These are phyloP conservation scores for Diglossa cyanea DNA, from an alignment of 2,797 vertebrate species.

Conservation along the genomic window DNA sequence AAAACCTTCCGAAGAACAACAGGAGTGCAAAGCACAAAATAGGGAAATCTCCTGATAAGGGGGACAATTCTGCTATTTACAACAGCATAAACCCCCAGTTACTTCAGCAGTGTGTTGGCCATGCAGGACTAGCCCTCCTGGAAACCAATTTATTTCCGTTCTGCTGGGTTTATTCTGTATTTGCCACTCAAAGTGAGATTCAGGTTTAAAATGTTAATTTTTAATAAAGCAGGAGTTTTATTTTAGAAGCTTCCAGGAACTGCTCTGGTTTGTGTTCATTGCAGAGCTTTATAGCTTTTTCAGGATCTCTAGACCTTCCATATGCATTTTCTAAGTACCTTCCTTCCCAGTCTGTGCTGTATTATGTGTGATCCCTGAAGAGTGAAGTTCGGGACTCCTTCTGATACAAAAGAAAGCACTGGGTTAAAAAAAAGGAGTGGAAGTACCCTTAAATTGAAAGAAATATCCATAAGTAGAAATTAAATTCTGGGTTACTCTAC, in stretches of 20 bases:
- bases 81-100: background rate
- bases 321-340: background rate
- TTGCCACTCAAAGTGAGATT: background rate
- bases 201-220: constrained; percentile 5
- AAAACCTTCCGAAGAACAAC: constrained; percentile 27
- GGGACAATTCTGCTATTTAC: background rate
- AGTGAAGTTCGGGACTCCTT: background rate
- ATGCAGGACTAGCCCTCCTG: background rate
- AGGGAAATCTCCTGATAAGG: background rate
- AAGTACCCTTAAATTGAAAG: background rate
- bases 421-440: background rate
- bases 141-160: background rate
- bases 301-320: background rate
- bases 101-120: background rate
- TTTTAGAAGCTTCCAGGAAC: constrained; percentile 17
- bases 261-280: background rate
- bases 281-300: constrained; percentile 8
- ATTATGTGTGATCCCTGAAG: background rate
- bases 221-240: background rate
- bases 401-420: background rate
- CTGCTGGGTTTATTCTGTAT: background rate
- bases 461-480: background rate
- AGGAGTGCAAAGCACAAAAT: background rate
- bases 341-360: background rate
- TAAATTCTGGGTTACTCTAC: background rate